phyloP scores from a whole-genome alignment of 2,888 invertebrate genomes.

The Eupithecia insigniata region DNA sequence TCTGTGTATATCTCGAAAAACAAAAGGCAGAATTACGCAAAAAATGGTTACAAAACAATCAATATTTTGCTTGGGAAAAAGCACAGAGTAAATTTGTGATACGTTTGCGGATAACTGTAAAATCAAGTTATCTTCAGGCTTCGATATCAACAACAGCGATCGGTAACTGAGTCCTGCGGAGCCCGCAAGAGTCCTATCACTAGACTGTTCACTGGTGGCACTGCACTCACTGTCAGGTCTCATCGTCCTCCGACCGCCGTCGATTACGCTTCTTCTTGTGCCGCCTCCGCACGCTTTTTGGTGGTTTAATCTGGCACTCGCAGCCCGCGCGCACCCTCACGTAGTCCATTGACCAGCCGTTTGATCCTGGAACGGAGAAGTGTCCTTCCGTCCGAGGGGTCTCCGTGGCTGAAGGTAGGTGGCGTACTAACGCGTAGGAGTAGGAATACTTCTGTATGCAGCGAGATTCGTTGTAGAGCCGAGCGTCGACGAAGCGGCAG shows the following conservation, averaged over 20 bases:
- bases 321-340: conserved; percentile 93
- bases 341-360: conserved; percentile 91
- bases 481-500: conserved; percentile 89
- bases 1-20: background rate
- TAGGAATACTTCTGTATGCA: conserved; percentile 94
- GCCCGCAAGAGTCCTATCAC: conserved; percentile 34
- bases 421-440: conserved; percentile 92
- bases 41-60: background rate
- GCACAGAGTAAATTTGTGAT: background rate
- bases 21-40: background rate
- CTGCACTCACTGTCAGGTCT: conserved; percentile 65
- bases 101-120: background rate
- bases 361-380: conserved; percentile 81
- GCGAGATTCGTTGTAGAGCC: conserved; percentile 87
- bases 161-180: conserved; percentile 39
- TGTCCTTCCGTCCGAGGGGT: conserved; percentile 74
- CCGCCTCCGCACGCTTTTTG: conserved; percentile 71
- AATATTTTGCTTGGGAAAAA: background rate
- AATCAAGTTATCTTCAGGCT: background rate
- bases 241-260: conserved; percentile 66
- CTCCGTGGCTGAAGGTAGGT: conserved; percentile 71
- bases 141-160: conserved; percentile 41
- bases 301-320: conserved; percentile 89
- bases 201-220: conserved; percentile 56
- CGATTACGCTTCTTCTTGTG: conserved; percentile 71